These are phyloP conservation scores for Saturnia pavonia DNA, from an alignment of 2,888 invertebrate species.

Conservation along the genomic window DNA sequence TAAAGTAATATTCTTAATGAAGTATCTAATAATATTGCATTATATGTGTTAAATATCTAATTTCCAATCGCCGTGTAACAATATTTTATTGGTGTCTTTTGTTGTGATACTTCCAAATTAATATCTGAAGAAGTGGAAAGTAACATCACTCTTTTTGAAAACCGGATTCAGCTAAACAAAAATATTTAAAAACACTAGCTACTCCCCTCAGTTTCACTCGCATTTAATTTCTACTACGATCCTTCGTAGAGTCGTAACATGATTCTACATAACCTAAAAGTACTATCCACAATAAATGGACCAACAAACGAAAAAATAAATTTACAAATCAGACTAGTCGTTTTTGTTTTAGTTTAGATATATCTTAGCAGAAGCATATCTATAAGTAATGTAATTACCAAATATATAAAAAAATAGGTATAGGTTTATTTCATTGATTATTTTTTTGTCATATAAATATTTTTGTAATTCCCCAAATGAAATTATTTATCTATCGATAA, in stretches of 20 bases:
- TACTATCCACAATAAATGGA: neutral
- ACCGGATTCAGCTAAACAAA: neutral
- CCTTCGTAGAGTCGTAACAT: neutral
- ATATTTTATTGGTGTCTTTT: neutral
- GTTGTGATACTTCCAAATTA: neutral
- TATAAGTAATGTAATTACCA: neutral
- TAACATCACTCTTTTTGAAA: neutral
- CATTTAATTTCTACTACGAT: neutral
- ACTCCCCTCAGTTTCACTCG: neutral
- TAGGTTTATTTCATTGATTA: too few relatives aligned
- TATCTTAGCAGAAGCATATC: neutral
- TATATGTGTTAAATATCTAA: too few relatives aligned
- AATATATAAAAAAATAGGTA: too few relatives aligned
- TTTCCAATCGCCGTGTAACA: too few relatives aligned
- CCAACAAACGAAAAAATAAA: neutral
- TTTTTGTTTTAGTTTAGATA: neutral
- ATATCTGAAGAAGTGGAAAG: neutral
- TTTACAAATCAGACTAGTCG: neutral
- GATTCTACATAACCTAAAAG: neutral
- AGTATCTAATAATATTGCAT: too few relatives aligned
- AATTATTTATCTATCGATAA: constrained; percentile 52
- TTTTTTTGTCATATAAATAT: too few relatives aligned
- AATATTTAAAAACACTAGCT: neutral
- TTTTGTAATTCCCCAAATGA: constrained; percentile 21
- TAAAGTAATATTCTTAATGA: too few relatives aligned